Base-by-base conservation (phyloP, 2,797 vertebrate genomes). In the Silurus lanzhouensis region DNA sequence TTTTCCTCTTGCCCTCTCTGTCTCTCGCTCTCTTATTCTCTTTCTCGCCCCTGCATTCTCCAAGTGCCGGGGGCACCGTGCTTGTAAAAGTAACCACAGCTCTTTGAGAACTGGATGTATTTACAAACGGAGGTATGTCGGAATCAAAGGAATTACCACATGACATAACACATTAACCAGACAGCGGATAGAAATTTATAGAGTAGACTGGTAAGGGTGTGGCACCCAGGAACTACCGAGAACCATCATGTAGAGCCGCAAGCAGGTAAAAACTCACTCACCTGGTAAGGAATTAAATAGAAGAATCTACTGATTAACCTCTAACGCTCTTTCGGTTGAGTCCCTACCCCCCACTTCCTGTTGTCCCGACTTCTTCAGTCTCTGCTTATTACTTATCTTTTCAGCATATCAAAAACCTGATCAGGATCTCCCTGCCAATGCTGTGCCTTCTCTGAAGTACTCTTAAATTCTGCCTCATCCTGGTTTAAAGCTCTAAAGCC, bases 111-210 rank as follows among this genome's bases (percentile, higher is more conserved):
- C 95, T 95, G 96, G 96, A 92, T 98, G 97, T 98, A 97, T 98
- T 98, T 98, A 99, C 98, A 98, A 98, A 99, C 96, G 90, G 95
- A 98, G 96, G 96, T 96, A 97, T 97, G 97, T 97, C 92, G 95
- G 95, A 98, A 99, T 99, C 98, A 99, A 98, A 99, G 97, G 96
- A 95, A 97, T 97, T 97, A 97, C 97, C 97, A 97, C 96, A 98
- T 98, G 97, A 98, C 97, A 98, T 96, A 97, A 98, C 96, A 95
- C 97, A 98, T 98, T 97, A 98, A 98, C 97, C 97, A 96, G 96
- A 95, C 97, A 96, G 96, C 96, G 94, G 96, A 96, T 95, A 95
- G 96, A 97, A 93, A 98, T 98, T 97, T 98, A 97, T 96, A 95
- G 95, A 95, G 94, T 92, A 94, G 92, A 94, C 95, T 94, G 94